These are phyloP conservation scores for Rhynchotus rufescens DNA, from an alignment of 2,797 vertebrate species.

Conservation along the genomic window DNA sequence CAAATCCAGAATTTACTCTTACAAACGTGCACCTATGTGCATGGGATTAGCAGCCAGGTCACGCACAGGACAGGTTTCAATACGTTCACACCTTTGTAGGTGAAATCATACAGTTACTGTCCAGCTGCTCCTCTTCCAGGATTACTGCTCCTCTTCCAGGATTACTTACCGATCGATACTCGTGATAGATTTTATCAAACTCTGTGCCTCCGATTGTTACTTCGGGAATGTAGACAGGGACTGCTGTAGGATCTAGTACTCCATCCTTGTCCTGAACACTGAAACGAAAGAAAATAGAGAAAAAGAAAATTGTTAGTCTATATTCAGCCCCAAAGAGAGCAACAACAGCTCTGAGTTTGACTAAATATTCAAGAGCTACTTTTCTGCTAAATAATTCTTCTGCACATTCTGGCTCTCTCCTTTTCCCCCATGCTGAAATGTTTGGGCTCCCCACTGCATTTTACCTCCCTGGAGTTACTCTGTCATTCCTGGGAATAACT, in stretches of 20 bases:
- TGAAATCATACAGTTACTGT: rapidly evolving
- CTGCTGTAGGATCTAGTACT: slow-evolving; percentile 75
- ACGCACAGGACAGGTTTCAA: not conserved
- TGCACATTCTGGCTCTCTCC: not conserved
- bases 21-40: not conserved
- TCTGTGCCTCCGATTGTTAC: slow-evolving; percentile 87
- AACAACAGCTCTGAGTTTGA: not conserved
- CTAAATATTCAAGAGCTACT: not conserved
- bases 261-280: slow-evolving; percentile 87
- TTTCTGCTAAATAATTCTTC: not conserved
- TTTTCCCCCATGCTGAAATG: not conserved
- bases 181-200: slow-evolving; percentile 76
- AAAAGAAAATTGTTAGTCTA: not conserved
- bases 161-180: slow-evolving; percentile 83
- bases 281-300: not conserved
- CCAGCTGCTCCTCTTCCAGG: no score
- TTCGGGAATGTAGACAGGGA: slow-evolving; percentile 89
- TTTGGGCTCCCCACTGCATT: not conserved
- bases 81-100: rapidly evolving
- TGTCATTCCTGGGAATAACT: not conserved
- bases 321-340: not conserved
- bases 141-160: not conserved
- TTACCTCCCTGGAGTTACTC: not conserved
- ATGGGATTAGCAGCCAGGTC: rapidly evolving
- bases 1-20: not conserved